Evolutionary conservation across 2,888 invertebrate species (phyloP), one percentile per base, ranked within the genome.

Genomic region (Morpho helenor): DNA sequence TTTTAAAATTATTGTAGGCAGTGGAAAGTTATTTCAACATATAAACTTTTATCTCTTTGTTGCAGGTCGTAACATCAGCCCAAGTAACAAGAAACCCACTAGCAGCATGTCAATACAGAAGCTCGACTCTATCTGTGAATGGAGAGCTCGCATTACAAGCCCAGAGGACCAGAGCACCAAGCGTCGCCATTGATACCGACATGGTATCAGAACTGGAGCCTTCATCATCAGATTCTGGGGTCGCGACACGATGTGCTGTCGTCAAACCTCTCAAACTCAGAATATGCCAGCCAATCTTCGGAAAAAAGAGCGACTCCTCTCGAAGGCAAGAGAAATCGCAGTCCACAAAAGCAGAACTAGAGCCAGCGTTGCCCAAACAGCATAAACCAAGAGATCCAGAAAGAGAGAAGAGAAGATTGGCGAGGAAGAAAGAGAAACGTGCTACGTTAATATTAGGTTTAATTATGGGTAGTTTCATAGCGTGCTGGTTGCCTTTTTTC

Each of bases 401-500:
- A 76, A 93, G 97, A 66, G 98, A 98, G 79, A 98, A 98, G 87
- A 93, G 97, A 60, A 93, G 98, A 71, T 92, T 99, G 72, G 98
- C 98, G 0, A 93, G 98, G 66, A 98, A 98, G 74, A 97, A 98
- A 80, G 99, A 99, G 86, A 96, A 99, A 74, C 92, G 99, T 49
- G 99, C 99, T 2, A 99, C 99, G 0, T 91, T 99, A 31, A 98
- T 99, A 67, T 91, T 99, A 66, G 99, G 99, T 45, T 93, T 99
- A 62, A 99, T 99, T 68, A 98, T 99, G 97, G 98, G 98, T 64
- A 98, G 98, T 70, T 99, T 99, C 82, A 99, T 99, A 72, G 95
- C 98, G 60, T 98, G 98, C 79, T 99, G 99, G 99, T 91, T 99
- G 76, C 99, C 99, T 0, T 99, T 99, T 87, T 99, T 99, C 93